Evolutionary conservation across 1,140 invertebrate species (phyloP).

Genomic region (Heliconius nattereri): DNA sequence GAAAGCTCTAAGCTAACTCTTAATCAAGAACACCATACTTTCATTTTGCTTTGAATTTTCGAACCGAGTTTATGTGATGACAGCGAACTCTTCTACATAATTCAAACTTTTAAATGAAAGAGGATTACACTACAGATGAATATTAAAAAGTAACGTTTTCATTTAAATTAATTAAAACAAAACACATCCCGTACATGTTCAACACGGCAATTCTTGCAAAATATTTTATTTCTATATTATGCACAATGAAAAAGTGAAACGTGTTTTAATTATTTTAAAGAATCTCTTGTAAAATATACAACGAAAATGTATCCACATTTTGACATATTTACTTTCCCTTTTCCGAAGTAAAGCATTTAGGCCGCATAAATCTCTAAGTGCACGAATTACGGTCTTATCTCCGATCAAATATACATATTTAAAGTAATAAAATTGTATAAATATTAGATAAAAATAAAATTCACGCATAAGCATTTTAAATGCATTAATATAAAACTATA

Average conservation of each 20-base stretch:
- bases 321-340: not conserved
- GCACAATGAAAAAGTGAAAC: constrained; percentile 8
- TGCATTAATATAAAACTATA: not conserved
- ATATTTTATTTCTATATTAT: not conserved
- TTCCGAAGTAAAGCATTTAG: not conserved
- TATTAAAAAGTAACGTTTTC: constrained; percentile 1
- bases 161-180: not conserved
- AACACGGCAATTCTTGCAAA: not conserved
- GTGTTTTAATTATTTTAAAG: not conserved
- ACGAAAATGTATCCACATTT: not conserved
- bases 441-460: constrained; percentile 5
- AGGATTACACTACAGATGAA: not conserved
- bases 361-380: not conserved
- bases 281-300: not conserved
- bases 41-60: not conserved
- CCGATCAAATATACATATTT: not conserved
- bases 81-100: not conserved
- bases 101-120: not conserved
- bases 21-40: constrained; percentile 14
- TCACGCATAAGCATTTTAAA: not conserved
- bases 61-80: not conserved
- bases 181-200: not conserved
- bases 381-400: constrained; percentile 1
- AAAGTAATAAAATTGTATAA: not conserved
- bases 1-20: constrained; percentile 14